Conservation (phyloP, 2,888 invertebrate species). For the Thymelicus sylvestris region DNA sequence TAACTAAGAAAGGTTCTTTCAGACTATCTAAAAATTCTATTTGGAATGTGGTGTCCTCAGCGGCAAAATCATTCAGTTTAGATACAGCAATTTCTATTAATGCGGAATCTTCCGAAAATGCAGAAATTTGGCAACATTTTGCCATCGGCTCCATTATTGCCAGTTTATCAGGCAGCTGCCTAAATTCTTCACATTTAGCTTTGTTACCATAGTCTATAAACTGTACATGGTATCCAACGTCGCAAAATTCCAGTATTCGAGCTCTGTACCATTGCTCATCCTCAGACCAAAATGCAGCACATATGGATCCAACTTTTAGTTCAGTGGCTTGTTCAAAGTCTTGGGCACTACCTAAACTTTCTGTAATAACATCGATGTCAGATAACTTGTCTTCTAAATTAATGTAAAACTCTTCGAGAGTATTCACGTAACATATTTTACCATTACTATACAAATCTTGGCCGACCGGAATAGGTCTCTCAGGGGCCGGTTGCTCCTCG, state of each 20-base stretch:
- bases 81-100: constrained; percentile 72
- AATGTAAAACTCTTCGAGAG: constrained; percentile 90
- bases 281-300: constrained; percentile 87
- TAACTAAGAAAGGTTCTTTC: constrained; percentile 84
- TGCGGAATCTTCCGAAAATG: constrained; percentile 69
- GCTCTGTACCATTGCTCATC: constrained; percentile 89
- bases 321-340: constrained; percentile 80
- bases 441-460: constrained; percentile 81
- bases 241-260: constrained; percentile 84
- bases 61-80: constrained; percentile 65
- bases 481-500: constrained; percentile 65
- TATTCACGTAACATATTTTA: constrained; percentile 87
- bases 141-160: constrained; percentile 84
- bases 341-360: constrained; percentile 79
- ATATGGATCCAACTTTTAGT: constrained; percentile 84
- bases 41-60: constrained; percentile 75
- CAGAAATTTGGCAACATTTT: constrained; percentile 85
- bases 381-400: constrained; percentile 85
- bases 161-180: constrained; percentile 86
- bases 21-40: constrained; percentile 86
- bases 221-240: constrained; percentile 83
- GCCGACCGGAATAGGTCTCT: constrained; percentile 71
- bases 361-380: constrained; percentile 86
- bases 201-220: constrained; percentile 90
- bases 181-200: constrained; percentile 84